Percentiles rank a stretch among this genome's conserved stretches.
These are phyloP conservation scores for Oreochromis mossambicus DNA, from an alignment of 2,797 vertebrate species.

Conservation along the genomic window DNA sequence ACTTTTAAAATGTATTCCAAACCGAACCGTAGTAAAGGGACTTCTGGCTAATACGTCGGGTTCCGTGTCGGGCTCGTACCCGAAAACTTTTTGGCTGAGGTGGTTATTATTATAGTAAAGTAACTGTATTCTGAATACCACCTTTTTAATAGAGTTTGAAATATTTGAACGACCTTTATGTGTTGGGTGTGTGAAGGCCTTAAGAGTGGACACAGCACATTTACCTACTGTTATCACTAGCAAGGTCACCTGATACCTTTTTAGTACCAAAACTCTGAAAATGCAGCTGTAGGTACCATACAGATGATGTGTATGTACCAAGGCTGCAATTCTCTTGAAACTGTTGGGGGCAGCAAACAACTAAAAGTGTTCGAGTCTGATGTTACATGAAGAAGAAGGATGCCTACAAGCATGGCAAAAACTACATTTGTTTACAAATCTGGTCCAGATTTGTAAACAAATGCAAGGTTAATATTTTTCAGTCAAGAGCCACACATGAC, in stretches of 20 bases:
- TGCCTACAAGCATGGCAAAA: neutral
- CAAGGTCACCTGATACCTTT: neutral
- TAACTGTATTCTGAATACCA: no score
- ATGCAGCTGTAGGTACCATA: neutral
- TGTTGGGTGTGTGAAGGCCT: neutral
- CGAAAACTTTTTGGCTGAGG: no score
- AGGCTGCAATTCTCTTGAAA: neutral
- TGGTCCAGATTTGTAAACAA: neutral
- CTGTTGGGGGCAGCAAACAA: neutral
- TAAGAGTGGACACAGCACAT: neutral
- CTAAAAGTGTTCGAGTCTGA: neutral
- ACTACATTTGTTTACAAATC: neutral
- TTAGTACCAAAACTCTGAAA: neutral
- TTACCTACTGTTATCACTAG: neutral
- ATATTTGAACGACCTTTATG: neutral
- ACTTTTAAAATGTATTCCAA: no score
- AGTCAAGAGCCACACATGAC: neutral
- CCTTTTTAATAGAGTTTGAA: neutral
- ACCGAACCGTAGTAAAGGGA: no score
- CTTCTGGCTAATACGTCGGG: no score
- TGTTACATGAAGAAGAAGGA: neutral
- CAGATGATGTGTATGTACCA: neutral
- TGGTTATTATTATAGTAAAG: no score
- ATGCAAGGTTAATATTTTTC: neutral
- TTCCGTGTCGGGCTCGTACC: no score